Evolutionary conservation across 1,140 invertebrate species (phyloP).

Genomic region (Oncopeltus fasciatus): DNA sequence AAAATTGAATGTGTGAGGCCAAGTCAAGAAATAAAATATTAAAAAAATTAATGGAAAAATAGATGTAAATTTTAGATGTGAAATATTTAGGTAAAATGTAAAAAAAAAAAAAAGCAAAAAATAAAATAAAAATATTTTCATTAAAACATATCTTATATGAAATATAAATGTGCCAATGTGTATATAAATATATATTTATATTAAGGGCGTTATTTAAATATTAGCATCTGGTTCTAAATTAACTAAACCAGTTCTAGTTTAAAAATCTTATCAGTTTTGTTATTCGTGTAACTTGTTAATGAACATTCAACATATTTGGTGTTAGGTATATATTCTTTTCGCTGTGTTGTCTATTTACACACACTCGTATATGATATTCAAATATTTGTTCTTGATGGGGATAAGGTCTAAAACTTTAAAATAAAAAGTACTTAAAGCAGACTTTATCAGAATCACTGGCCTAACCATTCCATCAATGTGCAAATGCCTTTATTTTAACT

Average conservation of each 20-base stretch:
- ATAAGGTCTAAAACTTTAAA: constrained; percentile 8
- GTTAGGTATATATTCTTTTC: constrained; percentile 2
- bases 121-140: constrained; percentile 21
- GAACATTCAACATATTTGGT: constrained; percentile 1
- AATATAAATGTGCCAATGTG: constrained; percentile 20
- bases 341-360: neutral
- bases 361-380: neutral
- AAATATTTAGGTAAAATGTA: constrained; percentile 18
- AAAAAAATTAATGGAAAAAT: constrained; percentile 2
- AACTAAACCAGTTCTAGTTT: constrained; percentile 17
- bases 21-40: constrained; percentile 11
- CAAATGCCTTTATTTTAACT: constrained; percentile 17
- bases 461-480: constrained; percentile 18
- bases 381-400: constrained; percentile 11
- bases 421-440: constrained; percentile 8
- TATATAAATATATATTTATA: constrained; percentile 17
- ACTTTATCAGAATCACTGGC: constrained; percentile 13
- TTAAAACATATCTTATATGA: constrained; percentile 20
- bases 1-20: constrained; percentile 11
- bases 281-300: constrained; percentile 8
- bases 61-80: constrained; percentile 17
- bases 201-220: constrained; percentile 14
- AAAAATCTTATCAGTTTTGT: constrained; percentile 11
- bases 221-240: constrained; percentile 9
- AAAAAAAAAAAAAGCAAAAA: constrained; percentile 19